Base-by-base conservation (phyloP, 1,140 invertebrate genomes). In the Philopotamus ludificatus region DNA sequence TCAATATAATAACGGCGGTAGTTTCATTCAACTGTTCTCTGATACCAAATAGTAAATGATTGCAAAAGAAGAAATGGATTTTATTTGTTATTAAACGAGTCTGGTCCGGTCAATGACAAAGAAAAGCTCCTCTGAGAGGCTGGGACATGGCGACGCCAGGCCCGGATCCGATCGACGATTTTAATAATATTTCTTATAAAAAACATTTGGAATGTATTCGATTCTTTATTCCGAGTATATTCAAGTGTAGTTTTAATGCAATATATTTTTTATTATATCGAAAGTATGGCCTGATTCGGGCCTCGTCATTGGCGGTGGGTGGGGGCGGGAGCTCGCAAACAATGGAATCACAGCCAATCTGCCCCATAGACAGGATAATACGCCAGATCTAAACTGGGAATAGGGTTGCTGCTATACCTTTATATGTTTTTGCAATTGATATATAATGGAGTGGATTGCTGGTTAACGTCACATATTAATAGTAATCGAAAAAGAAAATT, bases 41-140 rank as follows among this genome's bases (percentile, higher is more conserved):
- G 8, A 20, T 20, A 47, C 18, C 8, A 9, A 47, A 47, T 20
- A 49, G 59, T 47, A 49, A 61, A 47, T 49, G 59, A 61, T 61
- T 23, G 42, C 57, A 59, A 59, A 59, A 59, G 57, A 41, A 49
- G 59, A 22, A 49, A 49, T 61, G 59, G 59, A 61, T 61, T 61
- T 61, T 61, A 61, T 61, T 61, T 61, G 59, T 61, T 61, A 61
- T 61, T 61, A 61, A 61, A 61, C 59, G 59, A 61, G 59, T 61
- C 41, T 47, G 59, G 42, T 47, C 59, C 26, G 59, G 8, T 23
- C 41, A 21, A 60, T 57, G 53, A 49, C 63, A 58, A 49, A 65
- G 62, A 8, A 63, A 66, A 75, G 73, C 74, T 74, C 72, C 75
- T 74, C 73, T 75, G 75, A 73, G 74, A 76, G 73, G 66, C 34